Percentiles rank a stretch among this genome's conserved stretches.
Evolutionary conservation across 2,113 vertebrate genomes (phyloP).

Genomic region (Nesospiza acunhae): DNA sequence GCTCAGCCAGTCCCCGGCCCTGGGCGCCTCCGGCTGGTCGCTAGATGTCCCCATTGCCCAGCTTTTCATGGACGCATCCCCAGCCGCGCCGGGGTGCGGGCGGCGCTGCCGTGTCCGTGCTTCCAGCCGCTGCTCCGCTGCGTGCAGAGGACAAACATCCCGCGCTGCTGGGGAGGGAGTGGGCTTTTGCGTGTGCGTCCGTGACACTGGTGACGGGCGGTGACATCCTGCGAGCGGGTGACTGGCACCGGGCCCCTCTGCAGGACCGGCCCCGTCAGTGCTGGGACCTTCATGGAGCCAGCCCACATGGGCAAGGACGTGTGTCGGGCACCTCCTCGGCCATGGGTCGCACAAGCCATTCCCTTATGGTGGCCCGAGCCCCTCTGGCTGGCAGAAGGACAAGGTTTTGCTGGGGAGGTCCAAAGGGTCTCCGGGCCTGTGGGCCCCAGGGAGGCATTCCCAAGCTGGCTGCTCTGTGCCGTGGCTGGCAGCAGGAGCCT

Average conservation of each 20-base stretch:
- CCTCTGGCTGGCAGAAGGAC: not conserved
- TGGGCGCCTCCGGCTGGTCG: not conserved
- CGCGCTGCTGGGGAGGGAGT: not conserved
- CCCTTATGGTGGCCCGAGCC: not conserved
- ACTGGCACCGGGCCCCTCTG: not conserved
- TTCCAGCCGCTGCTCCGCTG: not conserved
- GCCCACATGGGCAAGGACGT: not conserved
- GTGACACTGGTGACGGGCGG: fast-evolving
- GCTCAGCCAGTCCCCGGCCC: fast-evolving
- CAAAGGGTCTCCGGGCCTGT: fast-evolving
- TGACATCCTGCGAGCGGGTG: not conserved
- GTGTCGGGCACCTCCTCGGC: not conserved
- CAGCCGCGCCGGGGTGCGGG: not conserved
- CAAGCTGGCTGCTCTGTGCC: not conserved
- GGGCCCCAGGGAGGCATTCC: fast-evolving
- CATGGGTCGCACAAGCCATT: not conserved
- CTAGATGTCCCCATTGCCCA: conserved; percentile 47
- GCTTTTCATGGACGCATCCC: not conserved
- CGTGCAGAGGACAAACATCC: not conserved
- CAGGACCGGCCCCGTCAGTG: not conserved
- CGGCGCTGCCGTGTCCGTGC: fast-evolving
- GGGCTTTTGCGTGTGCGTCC: not conserved
- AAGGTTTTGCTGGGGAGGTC: not conserved
- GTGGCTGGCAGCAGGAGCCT: fast-evolving
- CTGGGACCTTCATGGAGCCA: not conserved